Evolutionary conservation across 2,113 vertebrate species (phyloP), one percentile per base, ranked within the genome.

Genomic region (Dendrocopos noguchii): DNA sequence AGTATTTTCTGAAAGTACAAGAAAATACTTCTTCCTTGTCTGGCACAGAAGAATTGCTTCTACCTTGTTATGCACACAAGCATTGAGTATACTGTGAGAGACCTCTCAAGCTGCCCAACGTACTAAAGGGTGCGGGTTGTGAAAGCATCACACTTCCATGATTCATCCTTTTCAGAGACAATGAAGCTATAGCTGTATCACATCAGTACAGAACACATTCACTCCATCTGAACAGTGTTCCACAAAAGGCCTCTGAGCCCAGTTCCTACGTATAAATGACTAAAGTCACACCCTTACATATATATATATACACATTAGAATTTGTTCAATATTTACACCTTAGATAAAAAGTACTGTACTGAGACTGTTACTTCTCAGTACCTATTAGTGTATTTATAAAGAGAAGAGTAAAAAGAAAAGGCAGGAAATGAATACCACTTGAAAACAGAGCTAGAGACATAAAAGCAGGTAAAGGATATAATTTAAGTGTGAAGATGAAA

Each of bases 311-410:
- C 10, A 39, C 39, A 39, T 28, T 28, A 64, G 73, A 91, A 80
- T 42, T 56, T 24, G 5, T 27, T 57, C 53, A 77, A 6, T 39
- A 68, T 21, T 59, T 67, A 52, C 20, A 84, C 4, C 3, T 9
- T 44, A n/a, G 16, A 19, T 61, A 65, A 65, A 42, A 60, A 61
- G 80, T 36, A 59, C 9, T 57, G 64, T 72, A 87, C 81, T 88
- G 87, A 91, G 87, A 71, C 15, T 39, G 50, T 78, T 75, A 75
- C 50, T 80, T 87, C 86, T 95, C 84, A 87, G 87, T 73, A 94
- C 6, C 25, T 75, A n/a, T 18, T 63, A 55, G 13, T 29, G 28
- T 17, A 53, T 47, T 53, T 76, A 61, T 55, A 81, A 39, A 68
- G 1, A 65, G 17, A 59, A 22, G 7, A 55, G 13, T 42, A 92